Evolutionary conservation across 2,888 invertebrate genomes (phyloP).

Genomic region (Ernsta delagoae): DNA sequence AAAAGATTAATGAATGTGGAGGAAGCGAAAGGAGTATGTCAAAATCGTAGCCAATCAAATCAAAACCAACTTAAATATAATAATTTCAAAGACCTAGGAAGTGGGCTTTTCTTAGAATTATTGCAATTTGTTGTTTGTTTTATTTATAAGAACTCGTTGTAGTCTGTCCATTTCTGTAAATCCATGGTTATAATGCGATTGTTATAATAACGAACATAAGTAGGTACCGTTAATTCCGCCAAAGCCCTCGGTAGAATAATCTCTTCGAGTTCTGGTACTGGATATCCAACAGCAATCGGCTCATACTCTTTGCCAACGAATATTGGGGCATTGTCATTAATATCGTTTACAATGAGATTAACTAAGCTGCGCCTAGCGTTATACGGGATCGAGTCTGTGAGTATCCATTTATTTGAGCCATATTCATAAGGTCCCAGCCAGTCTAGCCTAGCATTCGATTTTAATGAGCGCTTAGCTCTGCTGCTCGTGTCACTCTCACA

Average conservation of each 20-base stretch:
- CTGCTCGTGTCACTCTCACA: conserved; percentile 55
- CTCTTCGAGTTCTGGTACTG: conserved; percentile 63
- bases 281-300: conserved; percentile 77
- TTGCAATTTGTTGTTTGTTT: too few relatives aligned
- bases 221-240: conserved; percentile 69
- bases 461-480: conserved; percentile 60
- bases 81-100: too few relatives aligned
- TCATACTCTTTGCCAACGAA: conserved; percentile 67
- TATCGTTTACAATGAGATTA: conserved; percentile 79
- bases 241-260: conserved; percentile 72
- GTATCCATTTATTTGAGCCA: conserved; percentile 69
- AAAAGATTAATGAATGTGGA: too few relatives aligned
- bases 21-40: too few relatives aligned
- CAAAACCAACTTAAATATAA: too few relatives aligned
- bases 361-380: conserved; percentile 70
- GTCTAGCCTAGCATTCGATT: conserved; percentile 44
- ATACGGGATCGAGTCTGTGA: conserved; percentile 67
- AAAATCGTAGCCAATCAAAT: too few relatives aligned
- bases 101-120: too few relatives aligned
- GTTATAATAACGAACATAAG: too few relatives aligned
- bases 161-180: too few relatives aligned
- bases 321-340: conserved; percentile 81
- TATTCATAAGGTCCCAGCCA: conserved; percentile 66
- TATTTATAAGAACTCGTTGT: too few relatives aligned
- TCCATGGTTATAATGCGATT: too few relatives aligned